Conservation (phyloP, 1,140 invertebrate species). For the Laodelphax striatellus region DNA sequence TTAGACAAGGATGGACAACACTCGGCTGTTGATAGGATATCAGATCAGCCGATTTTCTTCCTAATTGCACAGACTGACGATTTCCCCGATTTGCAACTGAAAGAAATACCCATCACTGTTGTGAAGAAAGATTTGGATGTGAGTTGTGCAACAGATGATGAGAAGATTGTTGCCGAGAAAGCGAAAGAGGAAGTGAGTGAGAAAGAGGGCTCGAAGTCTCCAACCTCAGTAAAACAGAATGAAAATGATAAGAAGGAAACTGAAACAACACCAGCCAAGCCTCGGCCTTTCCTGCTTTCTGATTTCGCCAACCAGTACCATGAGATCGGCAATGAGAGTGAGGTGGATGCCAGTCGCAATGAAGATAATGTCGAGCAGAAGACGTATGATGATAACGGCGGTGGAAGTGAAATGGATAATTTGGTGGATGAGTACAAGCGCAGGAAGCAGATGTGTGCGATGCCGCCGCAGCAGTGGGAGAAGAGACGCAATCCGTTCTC, state of each 20-base stretch:
- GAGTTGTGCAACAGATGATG: conserved; percentile 9
- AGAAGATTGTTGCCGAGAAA: background rate
- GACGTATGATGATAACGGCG: conserved; percentile 36
- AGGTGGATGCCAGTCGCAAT: conserved; percentile 8
- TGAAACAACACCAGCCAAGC: conserved; percentile 7
- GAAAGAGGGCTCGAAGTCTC: conserved; percentile 8
- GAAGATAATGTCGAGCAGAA: conserved; percentile 13
- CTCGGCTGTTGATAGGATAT: conserved; percentile 41
- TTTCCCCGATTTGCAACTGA: conserved; percentile 37
- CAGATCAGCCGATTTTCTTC: conserved; percentile 49
- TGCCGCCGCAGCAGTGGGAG: conserved; percentile 17
- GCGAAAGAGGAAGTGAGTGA: conserved; percentile 13
- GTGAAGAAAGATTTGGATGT: conserved; percentile 8
- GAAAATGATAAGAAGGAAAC: background rate
- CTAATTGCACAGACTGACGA: conserved; percentile 50
- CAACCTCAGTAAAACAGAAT: background rate
- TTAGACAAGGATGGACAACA: conserved; percentile 42
- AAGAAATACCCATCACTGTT: conserved; percentile 18
- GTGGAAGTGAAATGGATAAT: conserved; percentile 29
- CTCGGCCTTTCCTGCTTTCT: conserved; percentile 16
- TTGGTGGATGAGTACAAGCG: conserved; percentile 48
- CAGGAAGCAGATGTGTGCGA: conserved; percentile 40
- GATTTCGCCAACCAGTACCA: conserved; percentile 14
- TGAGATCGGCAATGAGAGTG: conserved; percentile 11
- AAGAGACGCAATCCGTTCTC: conserved; percentile 26